Evolutionary conservation across 1,140 invertebrate species (phyloP).

Genomic region (Hypothenemus hampei): DNA sequence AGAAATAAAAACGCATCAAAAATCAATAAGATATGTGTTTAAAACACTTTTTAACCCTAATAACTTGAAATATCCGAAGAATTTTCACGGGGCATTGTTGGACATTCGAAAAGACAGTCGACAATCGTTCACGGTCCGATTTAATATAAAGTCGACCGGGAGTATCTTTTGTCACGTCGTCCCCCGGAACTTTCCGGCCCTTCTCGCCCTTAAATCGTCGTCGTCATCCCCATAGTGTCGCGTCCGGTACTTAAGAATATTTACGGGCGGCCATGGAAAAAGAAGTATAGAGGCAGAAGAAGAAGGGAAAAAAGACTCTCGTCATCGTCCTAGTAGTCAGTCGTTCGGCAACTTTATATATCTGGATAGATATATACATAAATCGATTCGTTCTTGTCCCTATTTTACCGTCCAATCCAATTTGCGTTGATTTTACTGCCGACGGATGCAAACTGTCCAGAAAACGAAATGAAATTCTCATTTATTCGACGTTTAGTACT

Average conservation of each 20-base stretch:
- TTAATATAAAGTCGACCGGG: slow-evolving; percentile 12
- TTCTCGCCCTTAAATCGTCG: slow-evolving; percentile 28
- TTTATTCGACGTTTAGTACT: slow-evolving; percentile 7
- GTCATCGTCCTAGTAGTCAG: too few species aligned
- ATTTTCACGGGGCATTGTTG: slow-evolving; percentile 13
- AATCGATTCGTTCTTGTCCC: too few species aligned
- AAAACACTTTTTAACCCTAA: slow-evolving; percentile 14
- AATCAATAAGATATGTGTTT: too few species aligned
- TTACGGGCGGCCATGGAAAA: too few species aligned
- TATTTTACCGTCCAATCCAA: slow-evolving; percentile 23
- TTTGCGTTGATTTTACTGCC: slow-evolving; percentile 27
- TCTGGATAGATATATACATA: too few species aligned
- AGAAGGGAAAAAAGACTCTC: slow-evolving; percentile 29
- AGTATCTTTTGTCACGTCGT: slow-evolving; percentile 21
- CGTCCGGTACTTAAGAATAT: slow-evolving; percentile 39
- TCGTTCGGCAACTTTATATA: slow-evolving; percentile 33
- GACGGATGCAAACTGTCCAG: too few species aligned
- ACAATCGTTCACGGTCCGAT: slow-evolving; percentile 6
- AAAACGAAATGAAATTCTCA: too few species aligned
- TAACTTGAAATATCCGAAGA: slow-evolving; percentile 17
- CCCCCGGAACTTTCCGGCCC: slow-evolving; percentile 19
- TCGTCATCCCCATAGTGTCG: slow-evolving; percentile 35
- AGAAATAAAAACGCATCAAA: too few species aligned
- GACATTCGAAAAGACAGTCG: neutral
- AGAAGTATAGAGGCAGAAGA: too few species aligned